Evolutionary conservation across 30 jellyfish, hydroid and myxozoan species (phyloP).

Genomic region (Aurelia aurita complex sp. Pacific): DNA sequence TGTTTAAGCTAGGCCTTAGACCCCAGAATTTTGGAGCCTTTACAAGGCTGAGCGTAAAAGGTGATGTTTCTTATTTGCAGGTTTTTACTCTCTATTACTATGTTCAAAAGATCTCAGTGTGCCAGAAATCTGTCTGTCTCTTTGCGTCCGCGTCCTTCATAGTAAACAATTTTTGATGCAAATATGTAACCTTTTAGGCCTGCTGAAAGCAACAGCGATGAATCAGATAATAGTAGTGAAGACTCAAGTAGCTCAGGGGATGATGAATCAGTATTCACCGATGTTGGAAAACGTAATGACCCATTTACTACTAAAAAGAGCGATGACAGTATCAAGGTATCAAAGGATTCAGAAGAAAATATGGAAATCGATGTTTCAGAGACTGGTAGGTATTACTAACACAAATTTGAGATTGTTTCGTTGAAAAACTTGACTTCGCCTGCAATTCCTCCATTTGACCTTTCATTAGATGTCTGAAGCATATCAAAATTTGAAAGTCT

Average conservation of each 20-base stretch:
- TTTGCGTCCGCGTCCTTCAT: too few relatives aligned
- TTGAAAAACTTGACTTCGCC: neutral
- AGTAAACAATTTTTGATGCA: too few relatives aligned
- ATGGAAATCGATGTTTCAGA: slow-evolving; percentile 71
- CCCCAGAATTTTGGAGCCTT: too few relatives aligned
- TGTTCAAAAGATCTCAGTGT: too few relatives aligned
- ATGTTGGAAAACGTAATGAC: slow-evolving; percentile 16
- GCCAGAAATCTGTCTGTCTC: too few relatives aligned
- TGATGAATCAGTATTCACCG: slow-evolving; percentile 64
- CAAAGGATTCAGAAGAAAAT: slow-evolving; percentile 42
- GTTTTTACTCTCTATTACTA: too few relatives aligned
- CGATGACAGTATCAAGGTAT: neutral
- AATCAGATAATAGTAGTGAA: slow-evolving; percentile 53
- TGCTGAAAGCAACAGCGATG: slow-evolving; percentile 72
- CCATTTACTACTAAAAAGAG: neutral
- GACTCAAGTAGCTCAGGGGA: slow-evolving; percentile 57
- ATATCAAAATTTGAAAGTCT: too few relatives aligned
- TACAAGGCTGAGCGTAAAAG: too few relatives aligned
- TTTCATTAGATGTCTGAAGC: too few relatives aligned
- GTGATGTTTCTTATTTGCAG: too few relatives aligned
- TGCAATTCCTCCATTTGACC: too few relatives aligned
- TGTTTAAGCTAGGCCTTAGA: too few relatives aligned
- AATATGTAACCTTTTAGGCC: neutral
- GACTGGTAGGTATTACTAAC: neutral
- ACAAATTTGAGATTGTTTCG: neutral